Conservation (phyloP, 2,113 vertebrate genomes). For the Cyanoderma ruficeps region DNA sequence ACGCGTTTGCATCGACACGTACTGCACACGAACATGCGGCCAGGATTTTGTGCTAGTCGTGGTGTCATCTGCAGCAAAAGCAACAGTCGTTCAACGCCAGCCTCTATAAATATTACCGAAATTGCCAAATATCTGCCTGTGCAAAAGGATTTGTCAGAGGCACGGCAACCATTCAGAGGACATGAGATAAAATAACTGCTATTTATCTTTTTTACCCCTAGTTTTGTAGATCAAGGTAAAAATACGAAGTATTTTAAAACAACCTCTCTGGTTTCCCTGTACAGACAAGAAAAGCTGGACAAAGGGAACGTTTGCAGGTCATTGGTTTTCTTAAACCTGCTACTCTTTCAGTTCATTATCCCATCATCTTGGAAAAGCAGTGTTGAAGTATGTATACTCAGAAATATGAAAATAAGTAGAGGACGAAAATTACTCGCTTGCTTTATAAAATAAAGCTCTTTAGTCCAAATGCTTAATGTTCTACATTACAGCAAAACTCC, state of each 20-base stretch:
- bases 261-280: not conserved
- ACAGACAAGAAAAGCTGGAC: not conserved
- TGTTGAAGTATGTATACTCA: not conserved
- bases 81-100: constrained; percentile 18
- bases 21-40: rapidly evolving
- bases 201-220: not conserved
- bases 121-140: not conserved
- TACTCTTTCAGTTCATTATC: not conserved
- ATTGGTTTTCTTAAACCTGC: not conserved
- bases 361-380: not conserved
- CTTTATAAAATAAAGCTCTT: not conserved
- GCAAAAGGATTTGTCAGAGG: not conserved
- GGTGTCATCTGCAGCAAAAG: constrained; percentile 12
- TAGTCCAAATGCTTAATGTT: not conserved
- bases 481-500: not conserved
- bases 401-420: not conserved
- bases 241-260: not conserved
- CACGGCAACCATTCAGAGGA: not conserved
- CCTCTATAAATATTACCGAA: not conserved
- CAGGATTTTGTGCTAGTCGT: not conserved
- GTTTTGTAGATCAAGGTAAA: not conserved
- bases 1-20: not conserved
- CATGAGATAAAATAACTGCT: not conserved
- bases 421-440: not conserved
- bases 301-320: not conserved